Percentiles rank a stretch among this genome's conserved stretches.
Evolutionary conservation across 2,797 vertebrate species (phyloP).

Genomic region (Takifugu ocellatus): DNA sequence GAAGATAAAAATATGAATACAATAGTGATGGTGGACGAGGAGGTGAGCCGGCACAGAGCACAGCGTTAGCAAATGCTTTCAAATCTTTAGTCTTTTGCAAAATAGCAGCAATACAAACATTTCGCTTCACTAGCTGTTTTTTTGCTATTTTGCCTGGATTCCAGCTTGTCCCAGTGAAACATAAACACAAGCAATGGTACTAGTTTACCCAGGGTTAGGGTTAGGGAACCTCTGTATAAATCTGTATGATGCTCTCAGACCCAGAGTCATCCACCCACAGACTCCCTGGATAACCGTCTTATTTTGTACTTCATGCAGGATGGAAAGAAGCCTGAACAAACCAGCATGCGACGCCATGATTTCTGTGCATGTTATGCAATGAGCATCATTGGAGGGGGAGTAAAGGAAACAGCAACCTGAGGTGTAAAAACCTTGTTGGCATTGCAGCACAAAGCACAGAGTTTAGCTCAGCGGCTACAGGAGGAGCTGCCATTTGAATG

Average conservation of each 20-base stretch:
- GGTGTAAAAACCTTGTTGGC: too few species aligned
- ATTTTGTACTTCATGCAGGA: conserved; percentile 3
- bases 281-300: background rate
- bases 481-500: background rate
- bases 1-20: background rate
- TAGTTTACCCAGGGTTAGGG: too few species aligned
- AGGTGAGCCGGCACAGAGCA: background rate
- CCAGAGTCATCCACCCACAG: background rate
- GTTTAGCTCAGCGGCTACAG: conserved; percentile 4
- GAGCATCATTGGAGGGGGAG: conserved; percentile 12
- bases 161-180: too few species aligned
- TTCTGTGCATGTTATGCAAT: conserved; percentile 44
- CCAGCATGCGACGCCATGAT: conserved; percentile 17
- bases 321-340: conserved; percentile 16
- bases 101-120: conserved; percentile 10
- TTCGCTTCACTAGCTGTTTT: background rate
- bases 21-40: background rate
- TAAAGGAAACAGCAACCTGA: too few species aligned
- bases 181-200: too few species aligned
- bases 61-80: background rate
- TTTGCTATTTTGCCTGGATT: too few species aligned
- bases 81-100: conserved; percentile 16
- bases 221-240: background rate
- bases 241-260: background rate
- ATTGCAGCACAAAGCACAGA: background rate